phyloP scores from a whole-genome alignment of 2,797 vertebrate genomes.

The Hemibagrus guttatus region DNA sequence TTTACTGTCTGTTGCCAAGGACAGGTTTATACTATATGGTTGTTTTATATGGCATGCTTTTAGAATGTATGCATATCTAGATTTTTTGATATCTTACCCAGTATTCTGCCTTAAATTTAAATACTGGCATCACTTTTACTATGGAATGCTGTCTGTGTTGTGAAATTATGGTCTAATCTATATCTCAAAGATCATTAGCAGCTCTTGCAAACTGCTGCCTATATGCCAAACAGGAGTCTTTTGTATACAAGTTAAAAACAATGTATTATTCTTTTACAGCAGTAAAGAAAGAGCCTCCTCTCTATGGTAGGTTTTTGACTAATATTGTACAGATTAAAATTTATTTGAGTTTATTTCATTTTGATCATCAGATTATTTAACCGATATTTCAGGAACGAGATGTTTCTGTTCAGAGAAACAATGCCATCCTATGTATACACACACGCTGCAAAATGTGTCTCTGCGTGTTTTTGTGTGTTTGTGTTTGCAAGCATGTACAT shows the following conservation, averaged over 20 bases:
- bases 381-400: background rate
- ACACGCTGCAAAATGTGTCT: background rate
- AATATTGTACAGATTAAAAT: conserved; percentile 40
- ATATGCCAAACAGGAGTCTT: conserved; percentile 20
- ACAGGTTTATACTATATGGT: background rate
- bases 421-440: background rate
- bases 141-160: background rate
- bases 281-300: conserved; percentile 78
- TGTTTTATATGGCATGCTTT: background rate
- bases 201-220: conserved; percentile 19
- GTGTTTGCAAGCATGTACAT: background rate
- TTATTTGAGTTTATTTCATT: conserved; percentile 32
- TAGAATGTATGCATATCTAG: background rate
- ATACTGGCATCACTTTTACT: background rate
- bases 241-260: conserved; percentile 59
- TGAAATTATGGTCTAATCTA: background rate
- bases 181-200: background rate
- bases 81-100: background rate
- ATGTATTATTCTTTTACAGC: conserved; percentile 79
- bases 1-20: background rate
- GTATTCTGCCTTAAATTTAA: background rate
- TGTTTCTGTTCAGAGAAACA: conserved; percentile 14
- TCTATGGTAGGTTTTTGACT: conserved; percentile 80
- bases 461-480: background rate
- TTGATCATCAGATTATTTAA: conserved; percentile 15